A percentile compares a stretch with the other conserved stretches of the same genome.
Conservation (phyloP, 2,888 invertebrate genomes). For the Molorchus minor region DNA sequence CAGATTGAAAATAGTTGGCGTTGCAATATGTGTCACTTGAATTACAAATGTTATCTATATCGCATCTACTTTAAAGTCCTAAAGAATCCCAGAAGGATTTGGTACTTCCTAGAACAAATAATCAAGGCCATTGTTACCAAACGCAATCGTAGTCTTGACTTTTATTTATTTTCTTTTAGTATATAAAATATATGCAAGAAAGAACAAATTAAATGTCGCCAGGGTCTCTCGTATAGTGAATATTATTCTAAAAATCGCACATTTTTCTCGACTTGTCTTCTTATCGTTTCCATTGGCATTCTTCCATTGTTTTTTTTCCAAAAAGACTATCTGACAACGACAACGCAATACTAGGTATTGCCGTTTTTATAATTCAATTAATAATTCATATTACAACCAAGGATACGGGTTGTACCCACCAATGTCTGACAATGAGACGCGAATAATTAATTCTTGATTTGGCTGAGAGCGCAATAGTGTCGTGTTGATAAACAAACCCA, state of each 20-base stretch:
- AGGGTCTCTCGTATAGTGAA: neutral
- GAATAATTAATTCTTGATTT: neutral
- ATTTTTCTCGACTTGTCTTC: neutral
- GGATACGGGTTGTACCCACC: neutral
- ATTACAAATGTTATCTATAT: too few relatives aligned
- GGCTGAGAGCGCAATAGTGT: neutral
- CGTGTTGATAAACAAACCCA: neutral
- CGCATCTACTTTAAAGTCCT: too few relatives aligned
- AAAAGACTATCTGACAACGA: neutral
- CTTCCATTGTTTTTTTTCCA: neutral
- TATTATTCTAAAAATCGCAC: neutral
- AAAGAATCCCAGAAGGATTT: too few relatives aligned
- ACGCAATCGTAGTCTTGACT: too few relatives aligned
- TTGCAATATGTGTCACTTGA: too few relatives aligned
- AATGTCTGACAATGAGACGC: neutral
- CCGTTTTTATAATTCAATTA: neutral
- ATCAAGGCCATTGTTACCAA: too few relatives aligned
- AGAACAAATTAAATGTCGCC: neutral
- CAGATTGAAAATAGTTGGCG: too few relatives aligned
- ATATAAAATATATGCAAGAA: neutral
- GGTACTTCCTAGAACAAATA: too few relatives aligned
- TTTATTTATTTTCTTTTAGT: too few relatives aligned
- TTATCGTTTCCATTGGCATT: neutral
- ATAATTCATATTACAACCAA: conserved; percentile 1
- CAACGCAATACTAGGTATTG: neutral